Evolutionary conservation across 2,797 vertebrate species (phyloP).

Genomic region (Silurus lanzhouensis): DNA sequence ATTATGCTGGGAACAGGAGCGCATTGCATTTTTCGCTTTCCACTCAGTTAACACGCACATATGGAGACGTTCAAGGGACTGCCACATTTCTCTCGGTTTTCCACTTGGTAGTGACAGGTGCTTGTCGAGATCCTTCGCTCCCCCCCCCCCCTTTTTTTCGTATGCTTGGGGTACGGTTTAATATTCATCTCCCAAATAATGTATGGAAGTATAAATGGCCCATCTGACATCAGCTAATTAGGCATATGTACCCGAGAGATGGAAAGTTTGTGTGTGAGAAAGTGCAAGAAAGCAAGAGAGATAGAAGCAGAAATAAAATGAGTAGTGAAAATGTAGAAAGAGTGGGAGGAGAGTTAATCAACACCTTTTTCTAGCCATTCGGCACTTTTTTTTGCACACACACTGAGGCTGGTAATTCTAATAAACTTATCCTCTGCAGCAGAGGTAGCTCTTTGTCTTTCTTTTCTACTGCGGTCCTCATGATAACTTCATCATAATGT

Average conservation of each 20-base stretch:
- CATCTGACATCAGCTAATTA: constrained; percentile 62
- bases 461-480: too few species aligned
- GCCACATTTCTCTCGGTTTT: constrained; percentile 46
- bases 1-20: background rate
- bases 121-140: constrained; percentile 30
- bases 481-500: too few species aligned
- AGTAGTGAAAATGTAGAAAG: background rate
- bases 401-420: too few species aligned
- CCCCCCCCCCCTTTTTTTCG: background rate
- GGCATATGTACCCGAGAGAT: background rate
- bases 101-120: constrained; percentile 20
- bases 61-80: constrained; percentile 43
- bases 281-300: background rate
- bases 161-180: constrained; percentile 41
- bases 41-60: constrained; percentile 51
- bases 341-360: constrained; percentile 59
- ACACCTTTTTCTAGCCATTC: background rate
- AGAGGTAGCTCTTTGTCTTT: too few species aligned
- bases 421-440: too few species aligned
- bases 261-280: background rate
- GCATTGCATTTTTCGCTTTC: constrained; percentile 18
- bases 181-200: constrained; percentile 56
- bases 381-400: background rate
- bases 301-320: background rate
- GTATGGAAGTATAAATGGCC: constrained; percentile 59